Evolutionary conservation across 2,888 invertebrate species (phyloP).

Genomic region (Hoplodrina ambigua): DNA sequence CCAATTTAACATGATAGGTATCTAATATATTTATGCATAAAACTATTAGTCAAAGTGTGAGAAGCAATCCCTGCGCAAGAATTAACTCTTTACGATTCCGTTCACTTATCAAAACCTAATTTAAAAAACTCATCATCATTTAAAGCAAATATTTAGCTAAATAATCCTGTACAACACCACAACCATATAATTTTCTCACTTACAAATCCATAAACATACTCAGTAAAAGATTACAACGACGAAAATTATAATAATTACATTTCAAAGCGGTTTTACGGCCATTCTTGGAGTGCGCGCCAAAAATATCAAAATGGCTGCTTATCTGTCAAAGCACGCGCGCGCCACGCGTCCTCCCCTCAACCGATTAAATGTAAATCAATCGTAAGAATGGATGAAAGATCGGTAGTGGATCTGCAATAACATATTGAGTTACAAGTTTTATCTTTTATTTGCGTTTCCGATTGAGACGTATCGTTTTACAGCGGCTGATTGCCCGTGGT

Average conservation of each 20-base stretch:
- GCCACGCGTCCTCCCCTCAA: conserved; percentile 79
- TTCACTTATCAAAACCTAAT: not conserved
- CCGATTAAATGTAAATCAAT: conserved; percentile 83
- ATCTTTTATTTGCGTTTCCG: conserved; percentile 88
- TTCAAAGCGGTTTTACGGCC: conserved; percentile 67
- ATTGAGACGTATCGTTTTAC: conserved; percentile 86
- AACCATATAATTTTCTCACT: conserved; percentile 69
- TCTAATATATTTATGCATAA: too few relatives aligned
- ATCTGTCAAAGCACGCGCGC: conserved; percentile 82
- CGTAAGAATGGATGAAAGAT: conserved; percentile 77
- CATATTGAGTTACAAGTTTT: conserved; percentile 85
- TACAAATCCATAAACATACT: conserved; percentile 52
- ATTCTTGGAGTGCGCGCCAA: conserved; percentile 60
- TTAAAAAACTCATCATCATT: not conserved
- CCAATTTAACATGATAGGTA: too few relatives aligned
- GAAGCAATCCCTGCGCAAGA: too few relatives aligned
- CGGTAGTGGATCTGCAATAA: conserved; percentile 81
- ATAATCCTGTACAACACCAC: conserved; percentile 13
- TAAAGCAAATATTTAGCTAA: not conserved
- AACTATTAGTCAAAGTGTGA: too few relatives aligned
- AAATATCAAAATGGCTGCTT: conserved; percentile 73
- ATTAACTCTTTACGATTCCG: not conserved
- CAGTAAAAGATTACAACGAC: conserved; percentile 64
- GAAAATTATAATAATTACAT: conserved; percentile 79
- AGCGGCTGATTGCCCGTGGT: conserved; percentile 65